Evolutionary conservation across 2,888 invertebrate species (phyloP), one percentile per base, ranked within the genome.

Genomic region (Heliconius ethilla): DNA sequence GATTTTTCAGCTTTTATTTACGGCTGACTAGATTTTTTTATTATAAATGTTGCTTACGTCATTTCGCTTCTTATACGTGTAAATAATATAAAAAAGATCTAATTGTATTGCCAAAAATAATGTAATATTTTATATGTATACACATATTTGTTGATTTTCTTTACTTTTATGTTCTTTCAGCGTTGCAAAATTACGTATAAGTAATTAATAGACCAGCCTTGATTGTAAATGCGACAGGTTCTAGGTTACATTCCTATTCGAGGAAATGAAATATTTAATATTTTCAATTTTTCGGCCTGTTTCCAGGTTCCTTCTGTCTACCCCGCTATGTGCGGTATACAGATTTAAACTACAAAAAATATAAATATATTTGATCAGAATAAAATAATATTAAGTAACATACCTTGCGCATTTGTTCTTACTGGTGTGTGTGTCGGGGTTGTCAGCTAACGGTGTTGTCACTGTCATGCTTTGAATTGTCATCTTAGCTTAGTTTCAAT

Each of bases 391-490:
- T n/a, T 37, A 51, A 51, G 18, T 6, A 51, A 22, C 65, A 51
- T 70, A 81, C 93, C 90, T 83, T 81, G 76, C 81, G 55, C 86
- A 92, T 81, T 88, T 92, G 69, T 83, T 86, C 78, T 82, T 87
- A 51, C 84, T 85, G 0, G 89, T 87, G 22, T 85, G 84, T 10
- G 88, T 89, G 25, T 87, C 82, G 0, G 90, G 86, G 3, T 92
- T 92, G 0, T 72, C 55, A 2, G 65, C 67, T 37, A 69, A 25
- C 25, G 69, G 69, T n/a, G 75, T 66, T 37, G 90, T 91, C n/a
- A 94, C 92, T 3, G 88, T 89, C 92, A 94, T 92, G 70, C 91
- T 92, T 40, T 88, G 88, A 73, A 92, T 92, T 3, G 93, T 92
- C 93, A 94, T 93, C 76, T 83, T 84, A 70, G 37, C 78, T 73